Base-by-base conservation (phyloP, 2,113 vertebrate genomes). In the Cynoglossus semilaevis region DNA sequence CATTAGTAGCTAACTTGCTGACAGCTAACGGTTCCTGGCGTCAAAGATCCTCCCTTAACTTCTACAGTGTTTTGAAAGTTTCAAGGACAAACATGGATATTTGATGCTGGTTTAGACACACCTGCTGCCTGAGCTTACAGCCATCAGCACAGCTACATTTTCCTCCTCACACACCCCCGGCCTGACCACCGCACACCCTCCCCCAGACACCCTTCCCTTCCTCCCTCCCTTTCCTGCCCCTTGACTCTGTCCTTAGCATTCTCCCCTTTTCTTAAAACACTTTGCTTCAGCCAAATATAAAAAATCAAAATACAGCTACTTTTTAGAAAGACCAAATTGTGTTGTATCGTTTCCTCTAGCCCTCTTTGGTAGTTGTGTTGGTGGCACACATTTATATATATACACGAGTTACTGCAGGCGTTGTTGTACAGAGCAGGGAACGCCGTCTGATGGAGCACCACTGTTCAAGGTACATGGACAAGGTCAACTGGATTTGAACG, bases 261-360 rank as follows among this genome's bases (percentile, higher is more conserved):
- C 1, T 35, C 67, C 56, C 57, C 58, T 15, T 76, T 68, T 81
- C 76, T 67, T 50, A 87, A 86, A 77, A 70, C 74, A 70, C 84
- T 82, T 81, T 84, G 81, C 84, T 83, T 85, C 86, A 85, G 86
- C 84, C 85, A 87, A 87, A 85, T 85, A 84, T 86, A 87, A 34
- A 84, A 81, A 85, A 78, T 88, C 83, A 84, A 90, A 73, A 88
- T 87, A 90, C 87, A 88, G 85, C 87, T 88, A 85, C 87, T 88
- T 88, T 86, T 90, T 85, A 88, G 81, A 88, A 88, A 88, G 84
- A 87, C 87, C 87, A 90, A 90, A 88, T 88, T 85, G 46, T 53
- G 74, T 86, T 87, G 61, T 88, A 79, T 85, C 74, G 79, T 79
- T 76, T 67, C 76, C 72, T 72, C 65, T 55, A 63, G 55, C 61